phyloP scores from a whole-genome alignment of 2,888 invertebrate genomes.

The Machimus atricapillus region DNA sequence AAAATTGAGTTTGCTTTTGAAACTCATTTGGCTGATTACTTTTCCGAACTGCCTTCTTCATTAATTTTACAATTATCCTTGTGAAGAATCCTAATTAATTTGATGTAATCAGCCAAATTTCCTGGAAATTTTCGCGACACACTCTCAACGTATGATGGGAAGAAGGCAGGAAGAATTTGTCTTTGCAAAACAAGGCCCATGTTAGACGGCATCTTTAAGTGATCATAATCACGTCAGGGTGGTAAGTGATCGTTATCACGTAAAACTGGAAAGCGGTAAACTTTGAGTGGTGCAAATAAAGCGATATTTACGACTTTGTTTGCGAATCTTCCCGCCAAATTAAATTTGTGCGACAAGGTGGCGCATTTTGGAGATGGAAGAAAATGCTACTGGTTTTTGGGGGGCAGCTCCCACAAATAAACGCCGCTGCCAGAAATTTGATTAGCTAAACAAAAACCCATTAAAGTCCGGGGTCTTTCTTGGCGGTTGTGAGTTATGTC shows the following conservation, averaged over 20 bases:
- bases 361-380: not conserved
- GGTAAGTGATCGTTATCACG: not conserved
- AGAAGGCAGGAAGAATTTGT: not conserved
- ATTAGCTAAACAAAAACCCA: slow-evolving; percentile 28
- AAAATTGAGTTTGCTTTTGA: not conserved
- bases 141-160: not conserved
- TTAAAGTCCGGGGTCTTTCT: not conserved
- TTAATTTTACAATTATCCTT: not conserved
- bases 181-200: not conserved
- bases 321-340: not conserved
- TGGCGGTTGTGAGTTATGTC: not conserved
- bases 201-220: not conserved
- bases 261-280: not conserved
- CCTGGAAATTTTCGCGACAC: not conserved
- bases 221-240: not conserved
- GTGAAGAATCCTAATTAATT: not conserved
- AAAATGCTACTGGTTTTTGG: not conserved
- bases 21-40: not conserved
- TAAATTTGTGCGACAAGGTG: not conserved
- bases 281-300: not conserved
- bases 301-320: not conserved
- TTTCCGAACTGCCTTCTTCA: not conserved
- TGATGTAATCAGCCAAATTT: not conserved
- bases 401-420: not conserved
- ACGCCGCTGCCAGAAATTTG: not conserved